These are phyloP conservation scores for Thinocorus orbignyianus DNA, from an alignment of 2,113 vertebrate species.

Conservation along the genomic window DNA sequence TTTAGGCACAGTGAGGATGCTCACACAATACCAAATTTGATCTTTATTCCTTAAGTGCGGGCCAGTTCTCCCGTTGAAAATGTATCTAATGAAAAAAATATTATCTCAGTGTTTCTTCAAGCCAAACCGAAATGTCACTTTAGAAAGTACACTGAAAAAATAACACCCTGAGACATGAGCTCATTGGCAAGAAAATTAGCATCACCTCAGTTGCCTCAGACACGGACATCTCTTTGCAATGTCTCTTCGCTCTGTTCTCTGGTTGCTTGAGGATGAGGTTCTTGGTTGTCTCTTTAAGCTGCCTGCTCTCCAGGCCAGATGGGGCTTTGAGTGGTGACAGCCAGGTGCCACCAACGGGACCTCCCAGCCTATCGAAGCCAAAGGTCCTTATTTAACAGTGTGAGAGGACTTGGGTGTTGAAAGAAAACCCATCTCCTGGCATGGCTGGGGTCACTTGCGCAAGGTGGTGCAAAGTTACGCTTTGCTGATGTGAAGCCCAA, in stretches of 20 bases:
- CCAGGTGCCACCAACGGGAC: neutral
- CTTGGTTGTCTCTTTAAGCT: neutral
- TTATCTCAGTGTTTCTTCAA: slow-evolving; percentile 16
- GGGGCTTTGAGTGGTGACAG: neutral
- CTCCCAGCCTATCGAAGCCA: neutral
- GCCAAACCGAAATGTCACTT: slow-evolving; percentile 17
- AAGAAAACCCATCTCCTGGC: neutral
- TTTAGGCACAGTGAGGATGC: neutral
- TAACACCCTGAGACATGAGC: neutral
- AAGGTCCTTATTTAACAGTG: neutral
- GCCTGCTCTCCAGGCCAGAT: neutral
- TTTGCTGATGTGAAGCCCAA: neutral
- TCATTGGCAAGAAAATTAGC: slow-evolving; percentile 15
- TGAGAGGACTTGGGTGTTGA: neutral
- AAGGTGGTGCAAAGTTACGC: neutral
- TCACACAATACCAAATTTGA: neutral
- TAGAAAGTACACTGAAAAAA: neutral
- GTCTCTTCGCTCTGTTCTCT: neutral
- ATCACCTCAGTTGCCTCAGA: slow-evolving; percentile 14
- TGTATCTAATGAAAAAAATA: neutral
- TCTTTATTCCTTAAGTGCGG: neutral
- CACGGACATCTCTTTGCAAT: neutral
- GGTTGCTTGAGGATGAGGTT: neutral
- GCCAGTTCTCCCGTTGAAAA: neutral
- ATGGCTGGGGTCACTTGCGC: neutral